phyloP scores from a whole-genome alignment of 2,888 invertebrate genomes.

The Oligia fasciuncula region DNA sequence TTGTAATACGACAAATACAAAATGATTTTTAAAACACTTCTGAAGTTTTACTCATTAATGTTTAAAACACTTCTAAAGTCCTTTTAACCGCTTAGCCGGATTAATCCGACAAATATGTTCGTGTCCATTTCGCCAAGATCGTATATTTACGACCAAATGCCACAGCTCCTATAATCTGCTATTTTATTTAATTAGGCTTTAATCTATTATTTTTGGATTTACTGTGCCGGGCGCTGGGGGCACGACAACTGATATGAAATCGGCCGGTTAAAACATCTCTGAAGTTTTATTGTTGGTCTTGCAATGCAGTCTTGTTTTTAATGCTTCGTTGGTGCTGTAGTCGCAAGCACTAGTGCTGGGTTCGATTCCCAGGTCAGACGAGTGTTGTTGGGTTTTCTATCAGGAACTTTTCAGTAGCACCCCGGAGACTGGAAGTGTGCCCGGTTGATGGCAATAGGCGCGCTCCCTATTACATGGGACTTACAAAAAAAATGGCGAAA shows the following conservation, averaged over 20 bases:
- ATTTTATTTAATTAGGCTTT: no score
- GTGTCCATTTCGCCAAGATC: no score
- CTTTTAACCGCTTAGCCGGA: no score
- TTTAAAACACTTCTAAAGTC: no score
- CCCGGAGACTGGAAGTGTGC: not conserved
- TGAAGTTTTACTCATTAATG: slow-evolving; percentile 59
- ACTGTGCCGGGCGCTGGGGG: no score
- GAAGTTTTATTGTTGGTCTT: slow-evolving; percentile 59
- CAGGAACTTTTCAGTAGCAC: not conserved
- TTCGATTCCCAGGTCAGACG: no score
- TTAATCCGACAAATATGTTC: no score
- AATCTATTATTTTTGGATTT: no score
- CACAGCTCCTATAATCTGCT: no score
- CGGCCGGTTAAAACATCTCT: slow-evolving; percentile 54
- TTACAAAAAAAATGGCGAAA: not conserved
- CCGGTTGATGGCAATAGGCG: not conserved
- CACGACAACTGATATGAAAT: no score
- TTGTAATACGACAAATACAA: slow-evolving; percentile 78
- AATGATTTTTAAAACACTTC: slow-evolving; percentile 68
- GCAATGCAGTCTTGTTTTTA: not conserved
- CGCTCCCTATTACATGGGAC: not conserved
- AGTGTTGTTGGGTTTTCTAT: not conserved
- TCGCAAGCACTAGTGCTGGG: not conserved
- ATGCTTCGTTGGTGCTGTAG: no score
- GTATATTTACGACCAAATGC: no score